Base-by-base conservation (phyloP, 2,888 invertebrate genomes). In the Lomographa bimaculata region DNA sequence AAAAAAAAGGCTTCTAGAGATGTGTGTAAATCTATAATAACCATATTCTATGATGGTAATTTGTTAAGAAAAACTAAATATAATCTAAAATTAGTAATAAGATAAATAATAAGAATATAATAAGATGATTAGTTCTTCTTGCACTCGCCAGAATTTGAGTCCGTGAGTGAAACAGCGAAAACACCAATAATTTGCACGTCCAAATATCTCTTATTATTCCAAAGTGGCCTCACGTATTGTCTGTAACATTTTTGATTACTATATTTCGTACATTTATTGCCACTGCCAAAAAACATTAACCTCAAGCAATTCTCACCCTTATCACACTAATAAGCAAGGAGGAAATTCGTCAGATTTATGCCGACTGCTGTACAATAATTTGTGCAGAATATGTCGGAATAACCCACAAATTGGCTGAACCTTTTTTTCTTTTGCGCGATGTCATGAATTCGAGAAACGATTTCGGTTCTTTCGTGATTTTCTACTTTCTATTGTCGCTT, bases 161-260 rank as follows among this genome's bases (percentile, higher is more conserved):
- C 57, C 25, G 57, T 64, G 50, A 54, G 54, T 64, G 35, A 50
- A 46, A 50, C 44, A 51, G 57, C 62, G 47, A 64, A 71, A 72
- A 70, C 69, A 54, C 59, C 51, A 57, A 61, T 71, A 68, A 80
- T 78, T 79, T 77, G 68, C 69, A 64, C 60, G 64, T 63, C 69
- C 71, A 71, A 68, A 61, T 65, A 61, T 65, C 58, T 29, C 41
- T 64, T 61, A 71, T 76, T 73, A 72, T 63, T 44, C 47, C 56
- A 61, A 72, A 80, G 73, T 74, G 71, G 64, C 35, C 54, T 54
- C 68, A 70, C 68, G 71, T 71, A 73, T 74, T 76, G 68, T 72
- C 65, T 40, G 41, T 29, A 19, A 37, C 42, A 47, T 48, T 43
- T 36, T 19, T 43, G 41, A 50, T 64, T 53, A 37, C 39, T 47